Percentiles rank a stretch among this genome's conserved stretches.
These are phyloP conservation scores for Hydractinia symbiolongicarpus DNA, from an alignment of 30 jellyfish, hydroid and myxozoan species.

Conservation along the genomic window DNA sequence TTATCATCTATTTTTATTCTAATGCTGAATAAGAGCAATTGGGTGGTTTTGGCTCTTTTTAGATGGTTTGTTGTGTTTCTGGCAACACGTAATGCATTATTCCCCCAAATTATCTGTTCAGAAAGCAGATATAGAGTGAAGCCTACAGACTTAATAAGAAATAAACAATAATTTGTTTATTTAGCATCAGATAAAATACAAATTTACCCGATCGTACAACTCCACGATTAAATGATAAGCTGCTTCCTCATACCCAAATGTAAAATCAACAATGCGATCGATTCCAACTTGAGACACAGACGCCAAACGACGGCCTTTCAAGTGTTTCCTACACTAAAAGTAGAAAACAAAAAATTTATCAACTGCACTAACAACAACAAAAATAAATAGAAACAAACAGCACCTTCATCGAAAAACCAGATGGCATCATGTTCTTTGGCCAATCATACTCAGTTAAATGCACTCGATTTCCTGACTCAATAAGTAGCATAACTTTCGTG, in stretches of 20 bases:
- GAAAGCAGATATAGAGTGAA: too few species aligned
- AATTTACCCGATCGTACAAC: slow-evolving; percentile 84
- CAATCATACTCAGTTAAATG: slow-evolving; percentile 93
- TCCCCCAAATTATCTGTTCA: too few species aligned
- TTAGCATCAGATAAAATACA: too few species aligned
- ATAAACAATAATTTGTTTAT: too few species aligned
- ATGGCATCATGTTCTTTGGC: slow-evolving; percentile 98
- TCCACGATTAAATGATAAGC: slow-evolving; percentile 88
- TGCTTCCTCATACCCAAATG: slow-evolving; percentile 92
- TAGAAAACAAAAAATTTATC: background rate
- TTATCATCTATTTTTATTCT: too few species aligned
- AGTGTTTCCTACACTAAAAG: slow-evolving; percentile 91
- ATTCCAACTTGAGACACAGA: slow-evolving; percentile 79
- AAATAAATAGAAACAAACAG: background rate
- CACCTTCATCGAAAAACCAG: slow-evolving; percentile 98
- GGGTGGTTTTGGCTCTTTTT: too few species aligned
- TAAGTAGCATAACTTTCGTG: slow-evolving; percentile 55
- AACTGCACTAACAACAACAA: background rate
- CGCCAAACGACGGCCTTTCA: slow-evolving; percentile 72
- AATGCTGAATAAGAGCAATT: too few species aligned
- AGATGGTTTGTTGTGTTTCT: too few species aligned
- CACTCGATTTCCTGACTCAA: slow-evolving; percentile 91
- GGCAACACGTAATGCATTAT: too few species aligned
- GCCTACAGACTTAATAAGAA: too few species aligned
- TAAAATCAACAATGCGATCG: slow-evolving; percentile 80